Evolutionary conservation across 2,888 invertebrate genomes (phyloP), one percentile per base, ranked within the genome.

Genomic region (Nomada fabriciana): DNA sequence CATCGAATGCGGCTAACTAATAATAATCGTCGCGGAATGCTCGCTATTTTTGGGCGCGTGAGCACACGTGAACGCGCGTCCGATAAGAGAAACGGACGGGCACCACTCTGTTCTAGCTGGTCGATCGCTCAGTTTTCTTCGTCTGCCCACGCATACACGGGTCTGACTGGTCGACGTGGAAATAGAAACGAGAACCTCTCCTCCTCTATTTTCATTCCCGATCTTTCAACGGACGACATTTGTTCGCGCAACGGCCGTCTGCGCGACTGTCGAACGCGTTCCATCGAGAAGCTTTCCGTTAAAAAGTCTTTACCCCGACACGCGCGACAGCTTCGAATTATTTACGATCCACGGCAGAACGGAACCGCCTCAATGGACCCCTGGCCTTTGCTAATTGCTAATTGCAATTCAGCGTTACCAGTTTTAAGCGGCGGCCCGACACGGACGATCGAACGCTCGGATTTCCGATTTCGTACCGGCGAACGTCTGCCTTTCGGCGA

Each of bases 21-120:
- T 82, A 90, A 89, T 91, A 91, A 82, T 76, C 87, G 83, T 82
- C 83, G 86, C 82, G 90, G 89, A 86, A 90, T 90, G 88, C 76
- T 79, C 74, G 83, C 85, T 90, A 90, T 90, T 90, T 90, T 87
- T 67, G 86, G 82, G 69, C 77, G 65, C 80, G 78, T 79, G 72
- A 80, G 73, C 79, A 67, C 61, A 68, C 64, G 76, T 55, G 57
- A 72, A 60, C 80, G 47, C 74, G 60, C 80, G 80, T 67, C 70
- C 84, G 88, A 89, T 89, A 88, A 84, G 82, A 81, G 76, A 59
- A 84, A 72, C 67, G 55, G 75, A 67, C 76, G 61, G 55, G 65
- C 42, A 59, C 53, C 60, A 52, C 20, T 23, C 36, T 74, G 63
- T 71, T 74, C 68, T 71, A 72, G 69, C 53, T 59, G 43, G 15